A percentile compares a stretch with the other conserved stretches of the same genome.
Evolutionary conservation across 2,113 vertebrate species (phyloP).

Genomic region (Cyprinodon variegatus): DNA sequence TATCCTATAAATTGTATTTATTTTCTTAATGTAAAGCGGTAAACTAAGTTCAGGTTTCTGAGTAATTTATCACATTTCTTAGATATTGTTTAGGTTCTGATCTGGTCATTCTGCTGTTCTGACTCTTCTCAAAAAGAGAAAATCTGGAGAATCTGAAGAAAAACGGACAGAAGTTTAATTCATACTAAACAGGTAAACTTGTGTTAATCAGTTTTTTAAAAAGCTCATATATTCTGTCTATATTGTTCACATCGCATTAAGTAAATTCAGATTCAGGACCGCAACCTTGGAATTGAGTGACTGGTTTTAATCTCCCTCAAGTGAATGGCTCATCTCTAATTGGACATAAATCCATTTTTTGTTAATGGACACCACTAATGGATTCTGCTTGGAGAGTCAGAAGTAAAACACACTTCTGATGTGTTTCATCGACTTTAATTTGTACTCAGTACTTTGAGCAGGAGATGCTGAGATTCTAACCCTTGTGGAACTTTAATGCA

Average conservation of each 20-base stretch:
- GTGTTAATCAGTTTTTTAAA: background rate
- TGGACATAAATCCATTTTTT: slow-evolving; percentile 21
- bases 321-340: slow-evolving; percentile 2
- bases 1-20: no score
- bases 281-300: background rate
- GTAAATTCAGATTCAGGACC: background rate
- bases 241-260: no score
- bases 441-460: background rate
- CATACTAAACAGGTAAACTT: background rate
- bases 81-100: no score
- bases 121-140: background rate
- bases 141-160: no score
- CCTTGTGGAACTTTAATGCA: background rate
- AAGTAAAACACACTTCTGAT: slow-evolving; percentile 20
- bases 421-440: slow-evolving; percentile 11
- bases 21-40: no score
- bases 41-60: no score
- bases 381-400: slow-evolving; percentile 3
- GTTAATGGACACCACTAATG: slow-evolving; percentile 26
- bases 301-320: slow-evolving; percentile 13
- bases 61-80: no score
- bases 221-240: no score
- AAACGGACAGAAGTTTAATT: background rate
- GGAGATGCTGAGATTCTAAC: background rate
- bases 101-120: no score